Base-by-base conservation (phyloP, 2,888 invertebrate genomes). In the Cyclophora albipunctata region DNA sequence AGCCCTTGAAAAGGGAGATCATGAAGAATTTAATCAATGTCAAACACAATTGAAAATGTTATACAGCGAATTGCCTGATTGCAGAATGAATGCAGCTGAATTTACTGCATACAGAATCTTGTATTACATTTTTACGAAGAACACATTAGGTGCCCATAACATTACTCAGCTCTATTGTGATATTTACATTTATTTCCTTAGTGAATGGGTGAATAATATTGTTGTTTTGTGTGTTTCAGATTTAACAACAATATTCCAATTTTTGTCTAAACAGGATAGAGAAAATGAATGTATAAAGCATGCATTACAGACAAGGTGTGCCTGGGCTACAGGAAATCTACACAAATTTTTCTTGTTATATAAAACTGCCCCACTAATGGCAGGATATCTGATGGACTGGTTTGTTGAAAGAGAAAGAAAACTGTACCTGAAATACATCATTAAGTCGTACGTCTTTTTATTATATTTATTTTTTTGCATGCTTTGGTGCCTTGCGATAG, bases 21-120 rank as follows among this genome's bases (percentile, higher is more conserved):
- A 98, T 78, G 98, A 98, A 75, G 99, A 99, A 80, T 99, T 99
- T 78, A 99, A 99, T 90, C 99, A 99, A 82, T 99, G 99, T 78
- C 99, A 99, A 87, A 98, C 98, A 7, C 99, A 99, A 86, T 90
- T 99, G 49, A 96, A 96, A 90, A 95, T 96, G 91, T 91, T 99
- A 40, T 99, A 99, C 79, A 85, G 92, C 58, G 96, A 96, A 80
- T 84, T 95, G 54, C 93, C 93, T 40, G 90, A 92, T 34, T 67
- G 79, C 52, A 91, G 90, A 54, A 89, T 88, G 46, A 96, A 98
- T 89, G 90, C 92, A 57, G 91, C 94, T 58, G 99, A 99, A 85
- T 99, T 99, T 84, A 94, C 95, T 48, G 98, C 98, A 48, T 99
- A 99, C 82, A 91, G 98, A 64, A 96, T 99, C 74, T 90, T 99